Percentiles rank a stretch among this genome's conserved stretches.
phyloP scores from a whole-genome alignment of 2,888 invertebrate species.

The Sthenelais limicola region DNA sequence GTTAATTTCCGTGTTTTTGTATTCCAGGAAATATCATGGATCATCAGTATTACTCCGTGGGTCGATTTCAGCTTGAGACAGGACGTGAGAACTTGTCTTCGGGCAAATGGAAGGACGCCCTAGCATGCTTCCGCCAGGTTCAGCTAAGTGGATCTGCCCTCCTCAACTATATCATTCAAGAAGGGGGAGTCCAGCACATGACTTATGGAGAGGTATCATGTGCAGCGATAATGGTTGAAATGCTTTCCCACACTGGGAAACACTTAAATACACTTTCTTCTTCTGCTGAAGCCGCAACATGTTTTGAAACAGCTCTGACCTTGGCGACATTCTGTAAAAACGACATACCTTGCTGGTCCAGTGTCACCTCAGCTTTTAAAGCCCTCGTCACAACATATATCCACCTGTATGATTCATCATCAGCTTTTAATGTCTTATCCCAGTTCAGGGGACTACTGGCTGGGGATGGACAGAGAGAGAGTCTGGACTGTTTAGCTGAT shows the following conservation, averaged over 20 bases:
- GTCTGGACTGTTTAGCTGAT: slow-evolving; percentile 33
- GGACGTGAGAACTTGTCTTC: slow-evolving; percentile 6
- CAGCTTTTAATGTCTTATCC: slow-evolving; percentile 14
- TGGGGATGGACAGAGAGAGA: slow-evolving; percentile 1
- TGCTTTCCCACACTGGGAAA: slow-evolving; percentile 18
- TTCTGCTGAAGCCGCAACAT: slow-evolving; percentile 23
- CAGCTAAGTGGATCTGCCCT: slow-evolving; percentile 18
- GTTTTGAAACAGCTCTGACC: slow-evolving; percentile 32
- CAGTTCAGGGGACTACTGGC: slow-evolving; percentile 28
- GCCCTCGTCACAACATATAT: slow-evolving; percentile 36
- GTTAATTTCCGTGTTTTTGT: neutral
- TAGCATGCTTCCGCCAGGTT: slow-evolving; percentile 6
- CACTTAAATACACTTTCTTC: slow-evolving; percentile 22
- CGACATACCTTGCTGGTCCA: slow-evolving; percentile 19
- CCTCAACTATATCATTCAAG: slow-evolving; percentile 26
- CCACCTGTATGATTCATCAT: slow-evolving; percentile 28
- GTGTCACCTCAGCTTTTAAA: slow-evolving; percentile 24
- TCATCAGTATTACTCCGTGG: slow-evolving; percentile 16
- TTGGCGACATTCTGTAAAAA: slow-evolving; percentile 25
- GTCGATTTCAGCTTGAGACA: slow-evolving; percentile 26
- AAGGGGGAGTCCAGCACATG: slow-evolving; percentile 24
- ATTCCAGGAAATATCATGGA: slow-evolving; percentile 21
- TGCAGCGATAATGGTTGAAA: slow-evolving; percentile 31
- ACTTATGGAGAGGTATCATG: slow-evolving; percentile 29
- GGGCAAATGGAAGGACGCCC: slow-evolving; percentile 20